Evolutionary conservation across 2,888 invertebrate genomes (phyloP), one percentile per base, ranked within the genome.

Genomic region (Drosophila crucigera): DNA sequence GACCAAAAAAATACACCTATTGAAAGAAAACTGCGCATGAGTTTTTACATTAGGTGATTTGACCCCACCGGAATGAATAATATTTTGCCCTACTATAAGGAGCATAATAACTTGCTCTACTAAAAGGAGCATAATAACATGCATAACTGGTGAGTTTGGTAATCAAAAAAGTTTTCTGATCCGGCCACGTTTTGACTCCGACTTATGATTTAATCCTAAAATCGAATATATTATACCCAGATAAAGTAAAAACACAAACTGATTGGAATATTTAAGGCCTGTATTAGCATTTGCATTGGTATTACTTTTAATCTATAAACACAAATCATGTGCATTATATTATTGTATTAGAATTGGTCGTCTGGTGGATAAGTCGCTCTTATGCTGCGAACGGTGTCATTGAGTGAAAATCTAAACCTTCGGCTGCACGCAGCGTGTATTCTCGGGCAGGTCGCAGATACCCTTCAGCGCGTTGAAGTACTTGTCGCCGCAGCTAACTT

Each of bases 391-490:
- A 55, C 60, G n/a, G 37, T 47, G 31, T 66, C 63, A 39, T 25
- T 41, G 4, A 16, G 9, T 43, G 6, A 11, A 61, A 22, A 19
- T 33, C 43, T 78, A 85, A 28, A 53, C 73, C 53, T 52, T 16
- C 3, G 81, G 78, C 63, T 82, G 91, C 9, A 82, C 74, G 55
- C 91, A 91, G 10, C 80, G 74, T 7, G 90, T 91, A 37, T 92
- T 92, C 67, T 91, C 81, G 7, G 92, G 92, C 62, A 89, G 74
- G 82, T 92, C 92, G 65, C 92, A 92, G 53, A 81, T 80, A 35
- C 92, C 92, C 68, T 84, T 91, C 47, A 89, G 43, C 0, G 86
- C 85, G 30, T 92, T 92, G 77, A 91, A 92, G 78, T 91, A 89
- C 47, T 87, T 84, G 1, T 70, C 25, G 19, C 92, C 92, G 62